Evolutionary conservation across 2,113 vertebrate genomes (phyloP).

Genomic region (Rhinogobius similis): DNA sequence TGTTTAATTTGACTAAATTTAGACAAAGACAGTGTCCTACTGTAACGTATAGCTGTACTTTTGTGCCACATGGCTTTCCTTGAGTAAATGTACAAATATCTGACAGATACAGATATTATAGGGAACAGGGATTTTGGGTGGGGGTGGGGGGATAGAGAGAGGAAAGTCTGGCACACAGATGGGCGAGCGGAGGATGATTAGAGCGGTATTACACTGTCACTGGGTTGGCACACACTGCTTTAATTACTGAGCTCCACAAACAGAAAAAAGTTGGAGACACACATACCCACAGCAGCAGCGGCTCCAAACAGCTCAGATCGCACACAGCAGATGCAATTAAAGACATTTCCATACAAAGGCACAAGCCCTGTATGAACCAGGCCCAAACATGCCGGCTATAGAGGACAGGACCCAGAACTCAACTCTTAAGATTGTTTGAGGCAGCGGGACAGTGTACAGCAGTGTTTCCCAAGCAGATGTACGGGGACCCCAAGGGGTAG

Average conservation of each 20-base stretch:
- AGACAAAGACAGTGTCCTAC: background rate
- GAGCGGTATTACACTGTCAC: slow-evolving; percentile 65
- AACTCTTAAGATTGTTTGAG: background rate
- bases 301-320: background rate
- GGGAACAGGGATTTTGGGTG: too few species aligned
- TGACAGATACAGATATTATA: too few species aligned
- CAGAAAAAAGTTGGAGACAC: slow-evolving; percentile 23
- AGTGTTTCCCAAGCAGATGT: too few species aligned
- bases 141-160: background rate
- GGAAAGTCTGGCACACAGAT: slow-evolving; percentile 61
- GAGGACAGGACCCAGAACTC: background rate
- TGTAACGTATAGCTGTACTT: slow-evolving; percentile 2
- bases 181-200: slow-evolving; percentile 67
- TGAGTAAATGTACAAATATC: slow-evolving; percentile 19
- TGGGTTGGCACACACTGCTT: slow-evolving; percentile 56
- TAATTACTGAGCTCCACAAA: slow-evolving; percentile 57
- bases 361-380: background rate
- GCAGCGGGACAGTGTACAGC: background rate
- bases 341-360: background rate
- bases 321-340: slow-evolving; percentile 7
- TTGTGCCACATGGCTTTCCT: background rate
- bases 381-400: background rate
- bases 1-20: too few species aligned
- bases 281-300: slow-evolving; percentile 24
- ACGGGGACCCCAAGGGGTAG: too few species aligned